These are phyloP conservation scores for Mellivora capensis DNA, from an alignment of 2,113 vertebrate species.

Conservation along the genomic window DNA sequence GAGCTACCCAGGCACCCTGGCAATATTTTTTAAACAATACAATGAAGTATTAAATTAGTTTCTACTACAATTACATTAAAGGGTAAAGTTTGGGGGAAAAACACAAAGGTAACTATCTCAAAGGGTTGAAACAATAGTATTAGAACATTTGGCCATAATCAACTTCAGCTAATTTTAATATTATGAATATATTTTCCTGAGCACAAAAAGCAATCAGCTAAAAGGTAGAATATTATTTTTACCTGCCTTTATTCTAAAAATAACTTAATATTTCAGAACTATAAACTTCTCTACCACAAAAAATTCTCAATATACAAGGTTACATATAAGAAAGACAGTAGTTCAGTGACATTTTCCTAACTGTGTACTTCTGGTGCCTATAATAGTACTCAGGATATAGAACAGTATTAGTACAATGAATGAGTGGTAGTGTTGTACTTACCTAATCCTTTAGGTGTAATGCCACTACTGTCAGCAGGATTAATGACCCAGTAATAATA, in stretches of 20 bases:
- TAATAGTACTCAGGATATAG: background rate
- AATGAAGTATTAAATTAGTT: background rate
- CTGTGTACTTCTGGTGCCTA: background rate
- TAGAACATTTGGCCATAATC: background rate
- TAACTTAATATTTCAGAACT: background rate
- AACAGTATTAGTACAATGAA: background rate
- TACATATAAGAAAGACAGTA: background rate
- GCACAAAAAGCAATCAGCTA: background rate
- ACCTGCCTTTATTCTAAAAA: background rate
- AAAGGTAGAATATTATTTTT: background rate
- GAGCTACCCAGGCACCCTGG: background rate
- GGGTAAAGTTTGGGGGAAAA: background rate
- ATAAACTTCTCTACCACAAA: background rate
- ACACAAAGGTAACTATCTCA: background rate
- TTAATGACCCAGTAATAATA: conserved; percentile 98
- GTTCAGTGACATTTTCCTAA: background rate
- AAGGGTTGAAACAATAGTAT: background rate
- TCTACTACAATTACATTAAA: background rate
- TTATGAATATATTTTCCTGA: background rate
- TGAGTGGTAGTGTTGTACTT: conserved; percentile 63
- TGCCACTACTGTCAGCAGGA: conserved; percentile 91
- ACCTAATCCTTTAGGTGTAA: conserved; percentile 93
- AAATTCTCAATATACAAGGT: background rate
- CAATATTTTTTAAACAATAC: background rate
- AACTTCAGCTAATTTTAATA: background rate